A percentile compares a stretch with the other conserved stretches of the same genome.
Evolutionary conservation across 2,888 invertebrate genomes (phyloP).

Genomic region (Calliphora vomitoria): DNA sequence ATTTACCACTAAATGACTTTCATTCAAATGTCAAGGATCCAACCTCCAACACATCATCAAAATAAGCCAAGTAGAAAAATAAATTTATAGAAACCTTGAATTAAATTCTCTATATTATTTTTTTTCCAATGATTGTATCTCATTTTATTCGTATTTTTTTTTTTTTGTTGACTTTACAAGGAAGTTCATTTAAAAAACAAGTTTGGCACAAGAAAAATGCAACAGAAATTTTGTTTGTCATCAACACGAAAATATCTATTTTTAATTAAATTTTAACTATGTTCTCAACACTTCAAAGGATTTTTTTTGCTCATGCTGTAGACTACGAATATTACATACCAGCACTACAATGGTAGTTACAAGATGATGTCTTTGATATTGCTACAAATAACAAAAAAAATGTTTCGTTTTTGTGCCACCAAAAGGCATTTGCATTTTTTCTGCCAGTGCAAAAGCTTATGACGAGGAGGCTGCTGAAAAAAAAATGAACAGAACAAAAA

Average conservation of each 20-base stretch:
- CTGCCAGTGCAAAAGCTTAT: constrained; percentile 8
- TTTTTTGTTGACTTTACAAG: constrained; percentile 44
- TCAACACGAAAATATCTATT: constrained; percentile 48
- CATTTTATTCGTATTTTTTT: constrained; percentile 4
- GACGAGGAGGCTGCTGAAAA: constrained; percentile 2
- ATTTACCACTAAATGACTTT: neutral
- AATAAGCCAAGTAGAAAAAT: constrained; percentile 1
- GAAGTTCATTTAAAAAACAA: constrained; percentile 55
- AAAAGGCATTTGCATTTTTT: constrained; percentile 64
- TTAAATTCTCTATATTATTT: constrained; percentile 27
- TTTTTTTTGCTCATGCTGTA: neutral
- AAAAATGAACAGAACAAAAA: neutral
- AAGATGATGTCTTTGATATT: constrained; percentile 59
- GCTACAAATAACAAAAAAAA: constrained; percentile 36
- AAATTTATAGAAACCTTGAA: constrained; percentile 42
- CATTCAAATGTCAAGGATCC: constrained; percentile 34
- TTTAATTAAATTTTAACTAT: constrained; percentile 66
- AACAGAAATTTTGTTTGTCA: constrained; percentile 25
- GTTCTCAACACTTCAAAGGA: constrained; percentile 64
- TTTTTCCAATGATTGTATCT: constrained; percentile 29
- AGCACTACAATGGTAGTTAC: constrained; percentile 18
- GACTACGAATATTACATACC: constrained; percentile 5
- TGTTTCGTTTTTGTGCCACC: constrained; percentile 41
- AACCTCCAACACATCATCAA: constrained; percentile 8
- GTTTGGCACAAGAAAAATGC: constrained; percentile 9